Evolutionary conservation across 2,888 invertebrate genomes (phyloP), one percentile per base, ranked within the genome.

Genomic region (Salpingus planirostris): DNA sequence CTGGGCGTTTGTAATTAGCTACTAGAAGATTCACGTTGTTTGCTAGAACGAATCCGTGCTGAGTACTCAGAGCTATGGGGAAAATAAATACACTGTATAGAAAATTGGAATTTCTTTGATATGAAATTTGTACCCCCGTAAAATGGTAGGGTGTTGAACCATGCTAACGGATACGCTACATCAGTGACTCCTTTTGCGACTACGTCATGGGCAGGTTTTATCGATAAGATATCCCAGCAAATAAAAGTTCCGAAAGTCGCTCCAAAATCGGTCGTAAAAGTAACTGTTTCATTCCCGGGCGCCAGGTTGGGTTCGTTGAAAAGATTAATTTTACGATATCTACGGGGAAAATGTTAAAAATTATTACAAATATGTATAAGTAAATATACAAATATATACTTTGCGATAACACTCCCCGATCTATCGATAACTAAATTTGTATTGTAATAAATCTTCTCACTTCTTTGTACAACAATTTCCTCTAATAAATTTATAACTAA

Each of bases 311-410:
- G 38, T 36, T 54, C 52, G 1, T 29, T 4, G 27, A 23, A 47
- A 2, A 54, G 31, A 36, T 53, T 50, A 11, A 52, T 53, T 37
- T 54, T 54, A 4, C 52, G 42, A 21, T 52, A 52, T 31, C 50
- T 52, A 29, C n/a, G n/a, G n/a, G n/a, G n/a, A n/a, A n/a, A n/a
- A n/a, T n/a, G n/a, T n/a, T n/a, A n/a, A n/a, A n/a, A n/a, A 18
- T 18, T 18, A 18, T 18, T 18, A 18, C 18, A 7, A 18, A 18
- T 18, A 6, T 18, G 18, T 6, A 18, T 18, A 6, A 18, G 18
- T 8, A 18, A 18, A 6, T 7, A 7, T 18, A 7, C 8, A 18
- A 18, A 18, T 8, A 18, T 8, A 7, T 18, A 18, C 18, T 18
- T 18, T 8, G 18, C 18, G 6, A 18, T 8, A 18, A 18, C 8